Evolutionary conservation across 2,888 invertebrate species (phyloP).

Genomic region (Aethes cnicana): DNA sequence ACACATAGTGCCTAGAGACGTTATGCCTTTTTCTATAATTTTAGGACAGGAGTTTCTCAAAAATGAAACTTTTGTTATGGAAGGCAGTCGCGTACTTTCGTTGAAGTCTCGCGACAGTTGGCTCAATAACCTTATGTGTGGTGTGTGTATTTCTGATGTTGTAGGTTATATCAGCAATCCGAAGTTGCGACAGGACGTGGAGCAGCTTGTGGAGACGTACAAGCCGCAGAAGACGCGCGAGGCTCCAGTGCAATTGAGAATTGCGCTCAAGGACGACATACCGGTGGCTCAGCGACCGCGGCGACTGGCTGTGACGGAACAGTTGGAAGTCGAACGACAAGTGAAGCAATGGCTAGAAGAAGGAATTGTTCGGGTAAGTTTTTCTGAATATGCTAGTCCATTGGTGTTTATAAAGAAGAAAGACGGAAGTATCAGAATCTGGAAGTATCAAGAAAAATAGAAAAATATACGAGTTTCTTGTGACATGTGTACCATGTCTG

Average conservation of each 20-base stretch:
- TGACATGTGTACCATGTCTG: background rate
- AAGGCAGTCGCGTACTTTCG: conserved; percentile 11
- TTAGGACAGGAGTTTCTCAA: conserved; percentile 27
- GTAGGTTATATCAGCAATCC: background rate
- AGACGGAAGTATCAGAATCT: conserved; percentile 34
- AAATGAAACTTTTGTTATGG: conserved; percentile 9
- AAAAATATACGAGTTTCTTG: background rate
- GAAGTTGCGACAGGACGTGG: background rate
- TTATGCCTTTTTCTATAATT: conserved; percentile 25
- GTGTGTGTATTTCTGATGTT: background rate
- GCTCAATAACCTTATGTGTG: conserved; percentile 3
- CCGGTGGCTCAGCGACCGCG: conserved; percentile 17
- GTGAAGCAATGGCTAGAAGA: conserved; percentile 26
- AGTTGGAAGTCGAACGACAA: conserved; percentile 6
- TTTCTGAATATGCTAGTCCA: conserved; percentile 35
- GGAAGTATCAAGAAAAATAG: conserved; percentile 24
- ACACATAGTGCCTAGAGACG: conserved; percentile 20
- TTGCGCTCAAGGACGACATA: conserved; percentile 10
- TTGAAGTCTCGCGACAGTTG: conserved; percentile 7
- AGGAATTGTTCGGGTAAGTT: conserved; percentile 28
- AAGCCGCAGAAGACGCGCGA: conserved; percentile 4
- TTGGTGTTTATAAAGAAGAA: conserved; percentile 34
- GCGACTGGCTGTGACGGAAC: conserved; percentile 3
- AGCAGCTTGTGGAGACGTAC: background rate
- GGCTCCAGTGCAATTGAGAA: conserved; percentile 7